Conservation (phyloP, 2,113 vertebrate species). For the Heterochromis multidens region DNA sequence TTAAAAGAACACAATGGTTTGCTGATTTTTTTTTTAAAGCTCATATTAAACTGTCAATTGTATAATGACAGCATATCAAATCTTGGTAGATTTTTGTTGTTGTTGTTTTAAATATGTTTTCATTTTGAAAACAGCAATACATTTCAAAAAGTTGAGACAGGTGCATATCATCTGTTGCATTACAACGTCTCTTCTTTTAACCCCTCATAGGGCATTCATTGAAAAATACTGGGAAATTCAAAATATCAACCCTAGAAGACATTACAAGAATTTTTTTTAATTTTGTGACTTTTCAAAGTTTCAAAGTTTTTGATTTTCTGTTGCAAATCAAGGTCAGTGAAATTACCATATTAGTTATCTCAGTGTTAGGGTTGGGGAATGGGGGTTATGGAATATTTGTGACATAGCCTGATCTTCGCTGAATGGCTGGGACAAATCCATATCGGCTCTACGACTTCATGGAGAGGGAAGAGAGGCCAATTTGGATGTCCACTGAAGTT, state of each 20-base stretch:
- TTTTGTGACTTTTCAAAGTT: too few species aligned
- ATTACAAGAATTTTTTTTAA: background rate
- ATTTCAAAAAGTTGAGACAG: too few species aligned
- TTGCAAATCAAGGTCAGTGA: background rate
- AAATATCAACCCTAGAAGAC: background rate
- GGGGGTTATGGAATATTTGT: too few species aligned
- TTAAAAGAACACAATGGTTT: background rate
- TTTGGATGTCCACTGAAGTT: background rate
- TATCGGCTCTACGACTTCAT: background rate
- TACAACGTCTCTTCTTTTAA: too few species aligned
- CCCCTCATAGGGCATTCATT: too few species aligned
- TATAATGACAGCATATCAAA: too few species aligned
- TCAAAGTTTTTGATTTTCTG: background rate
- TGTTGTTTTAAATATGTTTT: too few species aligned
- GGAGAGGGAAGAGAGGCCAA: background rate
- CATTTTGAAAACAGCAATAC: too few species aligned
- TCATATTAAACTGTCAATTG: too few species aligned
- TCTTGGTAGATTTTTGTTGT: too few species aligned
- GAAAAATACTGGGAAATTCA: background rate
- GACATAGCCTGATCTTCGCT: too few species aligned
- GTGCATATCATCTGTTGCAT: too few species aligned
- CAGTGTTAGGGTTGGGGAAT: background rate
- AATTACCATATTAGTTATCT: background rate
- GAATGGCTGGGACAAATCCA: background rate
- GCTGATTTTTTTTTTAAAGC: fast-evolving